Evolutionary conservation across 2,888 invertebrate species (phyloP), one percentile per base, ranked within the genome.

Genomic region (Chouioia cunea): DNA sequence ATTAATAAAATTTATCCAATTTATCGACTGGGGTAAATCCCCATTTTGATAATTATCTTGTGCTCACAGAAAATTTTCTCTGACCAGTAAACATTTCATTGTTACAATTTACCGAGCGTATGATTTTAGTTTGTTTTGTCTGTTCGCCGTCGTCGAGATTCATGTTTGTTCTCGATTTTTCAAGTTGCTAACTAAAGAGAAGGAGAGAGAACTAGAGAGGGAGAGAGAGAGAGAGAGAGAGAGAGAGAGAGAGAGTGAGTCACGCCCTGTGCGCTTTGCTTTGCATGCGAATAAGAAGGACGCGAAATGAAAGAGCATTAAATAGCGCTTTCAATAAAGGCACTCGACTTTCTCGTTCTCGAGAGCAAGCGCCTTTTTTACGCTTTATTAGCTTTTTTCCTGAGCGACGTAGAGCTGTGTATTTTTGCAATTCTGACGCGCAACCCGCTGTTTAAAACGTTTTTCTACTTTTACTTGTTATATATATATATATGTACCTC

Each of bases 261-360:
- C 36, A 36, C 36, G 36, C 36, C 36, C 46, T 20, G 16, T 23
- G 46, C 57, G 36, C 56, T 74, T 70, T 72, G 72, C 70, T 75
- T 76, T 74, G 77, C 77, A 76, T 77, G 71, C 71, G 73, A 76
- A 77, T 76, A 70, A 68, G 69, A 23, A 56, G 52, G 62, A 71
- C 56, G 48, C 75, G 53, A 75, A 75, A 76, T 76, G 76, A 76
- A 76, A 76, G 71, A 73, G 71, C 75, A 75, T 75, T 76, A 76
- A 76, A 71, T 74, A 71, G 71, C 68, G 56, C 54, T 70, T 70
- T 63, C 69, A 69, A 73, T 69, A 62, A 57, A 65, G 57, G 23
- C 36, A 36, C 6, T 46, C 23, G 23, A 4, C 36, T 15, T 48
- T 20, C 18, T 48, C 16, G 16, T 20, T 16, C 48, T 52, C 16